These are phyloP conservation scores for Vombatus ursinus DNA, from an alignment of 2,113 vertebrate species.

Conservation along the genomic window DNA sequence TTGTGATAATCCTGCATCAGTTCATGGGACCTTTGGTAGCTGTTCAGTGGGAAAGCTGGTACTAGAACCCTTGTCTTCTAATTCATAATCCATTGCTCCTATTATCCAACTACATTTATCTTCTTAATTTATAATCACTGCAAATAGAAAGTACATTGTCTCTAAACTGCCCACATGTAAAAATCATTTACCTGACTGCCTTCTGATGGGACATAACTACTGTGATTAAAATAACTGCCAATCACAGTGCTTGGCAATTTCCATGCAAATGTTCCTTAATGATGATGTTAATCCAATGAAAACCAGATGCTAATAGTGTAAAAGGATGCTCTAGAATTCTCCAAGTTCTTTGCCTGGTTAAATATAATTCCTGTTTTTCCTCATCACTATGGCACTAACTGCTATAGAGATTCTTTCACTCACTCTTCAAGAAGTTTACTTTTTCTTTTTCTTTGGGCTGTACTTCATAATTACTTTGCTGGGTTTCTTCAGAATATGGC, in stretches of 20 bases:
- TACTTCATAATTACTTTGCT: background rate
- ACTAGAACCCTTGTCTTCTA: background rate
- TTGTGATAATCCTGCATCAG: background rate
- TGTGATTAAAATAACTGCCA: background rate
- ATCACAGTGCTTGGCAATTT: background rate
- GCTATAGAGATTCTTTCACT: background rate
- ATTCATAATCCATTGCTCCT: background rate
- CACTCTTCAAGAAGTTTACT: background rate
- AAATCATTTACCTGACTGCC: background rate
- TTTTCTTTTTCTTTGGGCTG: background rate
- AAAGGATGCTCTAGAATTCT: constrained; percentile 3
- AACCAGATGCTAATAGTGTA: background rate
- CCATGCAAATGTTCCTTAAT: background rate
- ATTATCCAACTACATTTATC: background rate
- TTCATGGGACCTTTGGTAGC: background rate
- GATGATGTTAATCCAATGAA: background rate
- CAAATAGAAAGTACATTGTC: background rate
- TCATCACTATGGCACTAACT: background rate
- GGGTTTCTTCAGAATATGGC: background rate
- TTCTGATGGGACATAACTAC: background rate
- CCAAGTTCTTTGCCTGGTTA: background rate
- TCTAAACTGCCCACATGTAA: background rate
- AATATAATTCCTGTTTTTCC: background rate
- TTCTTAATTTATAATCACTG: background rate
- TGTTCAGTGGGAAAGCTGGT: background rate